Evolutionary conservation across 2,888 invertebrate genomes (phyloP), one percentile per base, ranked within the genome.

Genomic region (Pelosia muscerda): DNA sequence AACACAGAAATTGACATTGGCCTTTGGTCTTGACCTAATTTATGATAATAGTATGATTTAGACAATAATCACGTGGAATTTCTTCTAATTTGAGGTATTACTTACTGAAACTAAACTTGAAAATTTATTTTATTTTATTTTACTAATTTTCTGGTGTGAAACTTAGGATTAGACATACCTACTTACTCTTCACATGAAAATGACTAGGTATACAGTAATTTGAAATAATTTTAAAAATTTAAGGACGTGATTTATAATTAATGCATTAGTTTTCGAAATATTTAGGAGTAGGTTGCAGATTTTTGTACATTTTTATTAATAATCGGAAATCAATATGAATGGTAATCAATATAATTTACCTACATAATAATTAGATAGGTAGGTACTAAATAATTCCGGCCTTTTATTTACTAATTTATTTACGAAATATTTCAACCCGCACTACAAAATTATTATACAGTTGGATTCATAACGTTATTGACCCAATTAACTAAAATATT

Each of bases 11-110:
- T 65, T 88, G 92, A 91, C 94, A 94, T 93, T 94, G 94, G 90
- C 92, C 92, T 92, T 89, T 81, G 78, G 81, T 82, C 87, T 88
- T 90, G 90, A 88, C 87, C 89, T 82, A 77, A 84, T 84, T 87
- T 74, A 77, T 73, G 74, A 81, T 79, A 78, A 75, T 75, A 77
- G 68, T 66, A 57, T 66, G 26, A 71, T 71, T n/a, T 34, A 34
- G 13, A 15, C 15, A 38, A 38, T 31, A 56, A 49, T 69, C 56
- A 9, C 54, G 15, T 68, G 68, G 34, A 49, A 54, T 38, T 25
- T 19, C 6, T 15, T 53, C 19, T 53, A 23, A 25, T 31, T 11
- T 53, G 4, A 54, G 8, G 2, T 22, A 60, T 22, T 34, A 13
- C 9, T 28, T 49, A 23, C 26, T 61, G 10, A 49, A 8, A 31